Conservation (phyloP, 2,113 vertebrate genomes). For the Empidonax traillii region DNA sequence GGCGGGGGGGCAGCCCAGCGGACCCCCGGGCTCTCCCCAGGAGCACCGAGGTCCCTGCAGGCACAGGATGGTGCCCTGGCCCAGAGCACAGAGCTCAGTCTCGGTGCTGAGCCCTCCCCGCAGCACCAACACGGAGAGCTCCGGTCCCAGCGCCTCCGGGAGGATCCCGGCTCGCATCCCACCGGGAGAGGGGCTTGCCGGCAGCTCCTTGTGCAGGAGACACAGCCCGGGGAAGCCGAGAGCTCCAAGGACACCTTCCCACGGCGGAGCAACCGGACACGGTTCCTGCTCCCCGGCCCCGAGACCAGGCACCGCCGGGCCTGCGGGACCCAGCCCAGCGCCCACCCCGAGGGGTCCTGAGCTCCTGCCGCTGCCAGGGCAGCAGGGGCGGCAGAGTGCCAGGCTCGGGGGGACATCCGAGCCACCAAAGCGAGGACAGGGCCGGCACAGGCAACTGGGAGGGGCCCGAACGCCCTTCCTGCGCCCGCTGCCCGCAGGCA, state of each 20-base stretch:
- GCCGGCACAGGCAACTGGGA: neutral
- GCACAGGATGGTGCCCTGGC: neutral
- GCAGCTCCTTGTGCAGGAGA: neutral
- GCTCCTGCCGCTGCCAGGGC: neutral
- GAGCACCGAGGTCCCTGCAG: neutral
- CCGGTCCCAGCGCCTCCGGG: rapidly evolving
- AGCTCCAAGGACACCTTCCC: neutral
- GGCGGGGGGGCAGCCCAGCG: neutral
- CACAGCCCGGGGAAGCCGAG: neutral
- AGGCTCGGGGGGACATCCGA: neutral
- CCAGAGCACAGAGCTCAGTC: rapidly evolving
- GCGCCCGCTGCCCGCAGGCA: neutral
- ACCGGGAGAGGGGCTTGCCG: neutral
- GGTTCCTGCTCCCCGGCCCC: neutral
- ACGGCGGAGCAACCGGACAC: neutral
- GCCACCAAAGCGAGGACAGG: neutral
- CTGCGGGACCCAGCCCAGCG: neutral
- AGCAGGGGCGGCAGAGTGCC: neutral
- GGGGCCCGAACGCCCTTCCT: neutral
- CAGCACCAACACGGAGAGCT: neutral
- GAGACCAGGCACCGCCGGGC: neutral
- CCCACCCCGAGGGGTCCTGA: neutral
- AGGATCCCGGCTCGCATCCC: neutral
- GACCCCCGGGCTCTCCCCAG: rapidly evolving
- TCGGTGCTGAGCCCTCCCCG: neutral